Percentiles rank a stretch among this genome's conserved stretches.
These are phyloP conservation scores for Potamarius usumacintae DNA, from an alignment of 2,113 vertebrate genomes.

Conservation along the genomic window DNA sequence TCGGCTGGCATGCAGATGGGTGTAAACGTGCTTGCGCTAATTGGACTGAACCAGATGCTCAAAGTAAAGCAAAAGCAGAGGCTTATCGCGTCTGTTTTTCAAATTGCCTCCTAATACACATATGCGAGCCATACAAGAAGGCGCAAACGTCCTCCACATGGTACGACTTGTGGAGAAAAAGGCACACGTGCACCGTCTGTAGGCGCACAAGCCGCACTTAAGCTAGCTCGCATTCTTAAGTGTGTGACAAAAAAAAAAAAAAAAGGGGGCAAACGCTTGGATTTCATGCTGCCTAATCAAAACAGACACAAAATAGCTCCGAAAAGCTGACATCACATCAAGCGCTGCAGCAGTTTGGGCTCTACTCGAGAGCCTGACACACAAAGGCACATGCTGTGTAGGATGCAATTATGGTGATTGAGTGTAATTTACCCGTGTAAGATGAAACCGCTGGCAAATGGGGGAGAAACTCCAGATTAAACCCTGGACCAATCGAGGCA, in stretches of 20 bases:
- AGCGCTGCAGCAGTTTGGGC: constrained; percentile 35
- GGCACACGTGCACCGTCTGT: constrained; percentile 26
- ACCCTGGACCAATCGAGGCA: constrained; percentile 53
- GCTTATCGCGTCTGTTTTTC: constrained; percentile 38
- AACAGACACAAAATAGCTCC: constrained; percentile 69
- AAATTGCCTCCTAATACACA: constrained; percentile 60
- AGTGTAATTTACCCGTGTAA: constrained; percentile 76
- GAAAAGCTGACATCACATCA: constrained; percentile 69
- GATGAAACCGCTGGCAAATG: constrained; percentile 70
- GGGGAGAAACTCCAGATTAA: constrained; percentile 62
- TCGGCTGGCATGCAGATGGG: constrained; percentile 28
- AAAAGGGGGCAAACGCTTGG: constrained; percentile 61
- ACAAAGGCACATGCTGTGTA: constrained; percentile 59
- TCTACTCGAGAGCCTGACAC: constrained; percentile 51
- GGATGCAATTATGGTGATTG: constrained; percentile 77
- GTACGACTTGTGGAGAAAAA: constrained; percentile 18
- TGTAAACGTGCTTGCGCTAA: constrained; percentile 39
- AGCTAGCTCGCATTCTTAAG: constrained; percentile 66
- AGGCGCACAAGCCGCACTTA: constrained; percentile 60
- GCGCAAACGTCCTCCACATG: constrained; percentile 50
- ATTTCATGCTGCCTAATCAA: constrained; percentile 72
- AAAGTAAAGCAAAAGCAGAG: not conserved
- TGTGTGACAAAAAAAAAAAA: constrained; percentile 56
- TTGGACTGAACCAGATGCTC: constrained; percentile 29
- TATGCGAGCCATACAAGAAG: constrained; percentile 47